Conservation (phyloP, 1,140 invertebrate genomes). For the Tribolium castaneum region DNA sequence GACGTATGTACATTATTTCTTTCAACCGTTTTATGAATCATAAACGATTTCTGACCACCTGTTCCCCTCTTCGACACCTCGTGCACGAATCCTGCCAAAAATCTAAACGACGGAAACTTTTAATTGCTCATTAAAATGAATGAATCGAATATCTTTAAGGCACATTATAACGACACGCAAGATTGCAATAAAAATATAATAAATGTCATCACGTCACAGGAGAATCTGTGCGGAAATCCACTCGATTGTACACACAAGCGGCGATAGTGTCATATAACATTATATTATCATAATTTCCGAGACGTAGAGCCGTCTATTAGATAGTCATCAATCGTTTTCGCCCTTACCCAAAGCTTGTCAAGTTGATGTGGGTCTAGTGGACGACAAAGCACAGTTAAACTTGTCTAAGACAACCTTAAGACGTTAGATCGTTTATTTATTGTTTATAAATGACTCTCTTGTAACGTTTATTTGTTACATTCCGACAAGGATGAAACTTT, state of each 20-base stretch:
- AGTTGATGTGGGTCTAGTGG: background rate
- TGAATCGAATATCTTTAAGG: background rate
- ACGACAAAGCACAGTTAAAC: background rate
- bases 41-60: slow-evolving; percentile 12
- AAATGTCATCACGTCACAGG: background rate
- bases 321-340: background rate
- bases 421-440: background rate
- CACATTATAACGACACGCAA: background rate
- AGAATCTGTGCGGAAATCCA: background rate
- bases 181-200: background rate
- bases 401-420: background rate
- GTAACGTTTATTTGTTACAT: background rate
- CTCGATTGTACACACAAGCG: background rate
- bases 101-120: background rate
- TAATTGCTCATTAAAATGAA: background rate
- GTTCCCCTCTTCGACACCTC: background rate
- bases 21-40: slow-evolving; percentile 15
- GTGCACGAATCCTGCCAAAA: background rate
- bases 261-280: background rate
- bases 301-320: background rate
- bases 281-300: background rate
- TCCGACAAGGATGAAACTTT: background rate
- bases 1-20: background rate
- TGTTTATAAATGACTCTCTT: background rate
- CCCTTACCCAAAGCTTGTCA: background rate